Evolutionary conservation across 2,797 vertebrate genomes (phyloP), one percentile per base, ranked within the genome.

Genomic region (Echeneis naucrates): DNA sequence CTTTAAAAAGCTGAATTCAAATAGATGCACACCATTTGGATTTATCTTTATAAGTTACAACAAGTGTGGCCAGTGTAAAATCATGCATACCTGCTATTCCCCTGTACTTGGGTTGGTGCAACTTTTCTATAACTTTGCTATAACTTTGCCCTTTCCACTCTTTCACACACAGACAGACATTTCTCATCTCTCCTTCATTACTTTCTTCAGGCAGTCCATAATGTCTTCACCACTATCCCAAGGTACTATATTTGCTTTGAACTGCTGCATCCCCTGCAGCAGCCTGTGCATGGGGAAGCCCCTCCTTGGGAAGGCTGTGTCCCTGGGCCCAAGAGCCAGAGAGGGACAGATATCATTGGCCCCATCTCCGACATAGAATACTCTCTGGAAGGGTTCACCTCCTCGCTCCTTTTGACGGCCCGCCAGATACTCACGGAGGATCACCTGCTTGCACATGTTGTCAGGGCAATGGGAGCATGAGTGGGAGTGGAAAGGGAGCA

Each of bases 391-490:
- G 33, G 95, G 87, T 4, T 32, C 9, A n/a, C 89, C 90, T 0
- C 94, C 95, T 0, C 83, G 90, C 70, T 98, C 95, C 64, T 88
- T 93, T 14, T 95, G 92, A 23, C 96, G 85, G 62, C 85, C 78
- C 0, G 84, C 87, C 84, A 98, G 84, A 89, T 97, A 98, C 11
- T 98, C 96, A 0, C 85, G 85, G 0, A 99, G 90, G 81, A 97
- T 95, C 30, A 93, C 94, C 87, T 96, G 95, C 83, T 99, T 99
- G 93, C 98, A 99, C 97, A 98, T 97, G 92, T 99, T 99, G 75
- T 94, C 87, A 0, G 97, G 98, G 85, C 98, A 99, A 21, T 85
- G 78, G 7, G 88, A 53, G 87, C 98, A 99, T 16, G 77, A 86
- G 90, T 98, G 97, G 16, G 96, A 87, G 92, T 99, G 98, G 89